Percentiles rank a stretch among this genome's conserved stretches.
These are phyloP conservation scores for Nephrotoma flavescens DNA, from an alignment of 2,888 invertebrate genomes.

Conservation along the genomic window DNA sequence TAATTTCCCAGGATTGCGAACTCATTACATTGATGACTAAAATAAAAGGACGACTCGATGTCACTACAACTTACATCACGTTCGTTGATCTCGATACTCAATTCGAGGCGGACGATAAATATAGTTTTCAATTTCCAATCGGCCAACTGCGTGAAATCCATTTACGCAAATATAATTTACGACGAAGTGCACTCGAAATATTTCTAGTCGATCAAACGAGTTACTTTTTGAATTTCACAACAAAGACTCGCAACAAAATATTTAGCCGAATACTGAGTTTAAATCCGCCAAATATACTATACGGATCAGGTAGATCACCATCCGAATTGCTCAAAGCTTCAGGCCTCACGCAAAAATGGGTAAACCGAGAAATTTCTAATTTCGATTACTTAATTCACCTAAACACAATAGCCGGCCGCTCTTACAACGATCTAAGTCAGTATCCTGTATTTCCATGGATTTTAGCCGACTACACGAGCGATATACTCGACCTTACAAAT, in stretches of 20 bases:
- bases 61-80: slow-evolving; percentile 41
- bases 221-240: slow-evolving; percentile 47
- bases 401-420: slow-evolving; percentile 57
- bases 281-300: slow-evolving; percentile 42
- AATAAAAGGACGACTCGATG: slow-evolving; percentile 43
- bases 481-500: slow-evolving; percentile 47
- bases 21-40: slow-evolving; percentile 43
- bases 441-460: slow-evolving; percentile 72
- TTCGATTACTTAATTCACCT: slow-evolving; percentile 64
- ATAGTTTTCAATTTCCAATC: slow-evolving; percentile 37
- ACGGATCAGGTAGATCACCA: slow-evolving; percentile 42
- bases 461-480: slow-evolving; percentile 54
- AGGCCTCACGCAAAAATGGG: slow-evolving; percentile 44
- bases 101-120: slow-evolving; percentile 33
- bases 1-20: slow-evolving; percentile 45
- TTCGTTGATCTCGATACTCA: slow-evolving; percentile 40
- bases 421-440: slow-evolving; percentile 66
- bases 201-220: slow-evolving; percentile 49
- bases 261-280: slow-evolving; percentile 43
- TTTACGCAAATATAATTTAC: slow-evolving; percentile 44
- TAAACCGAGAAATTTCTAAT: slow-evolving; percentile 53
- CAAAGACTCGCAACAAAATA: slow-evolving; percentile 45
- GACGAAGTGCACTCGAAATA: slow-evolving; percentile 47
- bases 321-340: slow-evolving; percentile 43
- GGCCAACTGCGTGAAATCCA: slow-evolving; percentile 45